A percentile compares a stretch with the other conserved stretches of the same genome.
Evolutionary conservation across 2,888 invertebrate species (phyloP).

Genomic region (Chromoteleia sp.): DNA sequence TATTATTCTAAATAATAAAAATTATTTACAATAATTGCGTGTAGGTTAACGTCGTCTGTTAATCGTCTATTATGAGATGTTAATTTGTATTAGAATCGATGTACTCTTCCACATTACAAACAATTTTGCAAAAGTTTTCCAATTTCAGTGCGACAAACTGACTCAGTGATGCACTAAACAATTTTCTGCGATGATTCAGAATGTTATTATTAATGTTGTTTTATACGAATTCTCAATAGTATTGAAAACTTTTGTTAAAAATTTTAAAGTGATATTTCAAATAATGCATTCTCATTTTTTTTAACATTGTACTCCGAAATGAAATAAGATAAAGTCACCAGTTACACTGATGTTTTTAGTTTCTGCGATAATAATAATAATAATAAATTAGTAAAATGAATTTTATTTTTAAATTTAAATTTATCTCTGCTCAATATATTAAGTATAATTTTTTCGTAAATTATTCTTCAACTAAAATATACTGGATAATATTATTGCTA

Average conservation of each 20-base stretch:
- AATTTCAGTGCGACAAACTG: constrained; percentile 17
- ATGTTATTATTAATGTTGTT: constrained; percentile 20
- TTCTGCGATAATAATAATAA: no score
- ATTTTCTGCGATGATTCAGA: constrained; percentile 11
- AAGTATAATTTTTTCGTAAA: no score
- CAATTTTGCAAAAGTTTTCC: constrained; percentile 17
- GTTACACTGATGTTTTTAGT: no score
- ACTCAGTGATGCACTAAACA: constrained; percentile 26
- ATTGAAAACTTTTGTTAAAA: not conserved
- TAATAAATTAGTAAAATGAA: no score
- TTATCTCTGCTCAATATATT: no score
- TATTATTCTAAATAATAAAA: constrained; percentile 64
- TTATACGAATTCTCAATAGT: constrained; percentile 8
- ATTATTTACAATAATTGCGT: constrained; percentile 62
- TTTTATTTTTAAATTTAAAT: no score
- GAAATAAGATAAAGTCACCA: constrained; percentile 6
- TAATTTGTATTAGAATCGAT: constrained; percentile 21
- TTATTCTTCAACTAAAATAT: no score
- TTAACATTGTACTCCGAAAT: constrained; percentile 6
- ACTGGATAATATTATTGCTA: no score
- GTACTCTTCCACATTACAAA: constrained; percentile 31
- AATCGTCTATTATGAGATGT: constrained; percentile 38
- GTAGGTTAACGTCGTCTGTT: constrained; percentile 38
- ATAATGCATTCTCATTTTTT: no score
- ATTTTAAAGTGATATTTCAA: constrained; percentile 6